phyloP scores from a whole-genome alignment of 1,140 invertebrate species.

The Ericerus pela region DNA sequence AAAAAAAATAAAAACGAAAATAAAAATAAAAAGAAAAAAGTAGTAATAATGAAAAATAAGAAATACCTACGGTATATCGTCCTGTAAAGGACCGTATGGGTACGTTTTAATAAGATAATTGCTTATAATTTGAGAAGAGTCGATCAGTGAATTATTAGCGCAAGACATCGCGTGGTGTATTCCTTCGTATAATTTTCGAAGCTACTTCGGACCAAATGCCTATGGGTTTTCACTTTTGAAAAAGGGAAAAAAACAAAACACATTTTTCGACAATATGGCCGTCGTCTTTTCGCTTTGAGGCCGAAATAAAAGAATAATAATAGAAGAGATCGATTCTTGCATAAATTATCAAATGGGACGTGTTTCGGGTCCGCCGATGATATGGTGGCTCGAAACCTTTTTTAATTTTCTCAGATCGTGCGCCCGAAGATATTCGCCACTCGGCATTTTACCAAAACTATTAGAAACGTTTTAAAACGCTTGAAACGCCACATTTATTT shows the following conservation, averaged over 20 bases:
- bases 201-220: too few relatives aligned
- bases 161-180: slow-evolving; percentile 10
- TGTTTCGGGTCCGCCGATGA: too few relatives aligned
- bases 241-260: too few relatives aligned
- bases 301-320: neutral
- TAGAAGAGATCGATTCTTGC: neutral
- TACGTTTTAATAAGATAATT: slow-evolving; percentile 8
- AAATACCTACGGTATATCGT: neutral
- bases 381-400: too few relatives aligned
- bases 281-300: slow-evolving; percentile 7
- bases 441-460: too few relatives aligned
- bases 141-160: slow-evolving; percentile 4
- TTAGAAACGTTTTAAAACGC: too few relatives aligned
- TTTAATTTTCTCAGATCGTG: too few relatives aligned
- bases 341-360: slow-evolving; percentile 10
- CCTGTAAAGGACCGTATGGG: neutral
- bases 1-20: too few relatives aligned
- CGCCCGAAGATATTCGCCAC: too few relatives aligned
- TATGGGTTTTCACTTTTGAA: slow-evolving; percentile 3
- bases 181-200: slow-evolving; percentile 7
- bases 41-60: too few relatives aligned
- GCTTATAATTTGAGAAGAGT: slow-evolving; percentile 8
- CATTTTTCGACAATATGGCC: neutral
- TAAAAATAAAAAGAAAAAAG: too few relatives aligned
- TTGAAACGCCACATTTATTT: too few relatives aligned